Conservation (phyloP, 1,140 invertebrate species). For the Diprion similis region DNA sequence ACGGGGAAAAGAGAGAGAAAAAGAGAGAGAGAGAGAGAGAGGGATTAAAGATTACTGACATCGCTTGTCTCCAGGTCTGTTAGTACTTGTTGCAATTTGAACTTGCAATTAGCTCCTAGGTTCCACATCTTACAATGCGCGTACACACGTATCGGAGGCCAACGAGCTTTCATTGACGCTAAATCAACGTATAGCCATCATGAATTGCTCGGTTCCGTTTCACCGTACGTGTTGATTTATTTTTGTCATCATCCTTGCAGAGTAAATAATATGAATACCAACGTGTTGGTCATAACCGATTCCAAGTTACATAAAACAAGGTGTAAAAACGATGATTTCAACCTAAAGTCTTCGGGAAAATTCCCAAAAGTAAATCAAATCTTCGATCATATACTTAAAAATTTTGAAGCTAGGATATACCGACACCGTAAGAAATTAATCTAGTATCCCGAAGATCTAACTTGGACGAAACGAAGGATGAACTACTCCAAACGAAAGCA, state of each 20-base stretch:
- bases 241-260: too few relatives aligned
- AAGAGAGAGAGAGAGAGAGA: too few relatives aligned
- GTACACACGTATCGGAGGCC: neutral
- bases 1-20: too few relatives aligned
- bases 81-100: neutral
- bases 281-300: neutral
- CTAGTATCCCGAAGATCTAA: too few relatives aligned
- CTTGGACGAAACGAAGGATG: too few relatives aligned
- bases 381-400: too few relatives aligned
- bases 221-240: neutral
- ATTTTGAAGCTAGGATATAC: too few relatives aligned
- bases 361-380: neutral
- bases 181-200: neutral
- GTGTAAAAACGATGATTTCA: neutral
- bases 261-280: neutral
- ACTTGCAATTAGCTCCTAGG: neutral
- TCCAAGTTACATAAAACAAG: neutral
- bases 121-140: neutral
- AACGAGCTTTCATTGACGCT: neutral
- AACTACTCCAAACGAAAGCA: too few relatives aligned
- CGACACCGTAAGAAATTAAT: too few relatives aligned
- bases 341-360: neutral
- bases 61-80: neutral
- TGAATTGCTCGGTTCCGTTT: neutral
- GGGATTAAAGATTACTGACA: too few relatives aligned